phyloP scores from a whole-genome alignment of 1,140 invertebrate species.

The Druon quercuslanigerum region DNA sequence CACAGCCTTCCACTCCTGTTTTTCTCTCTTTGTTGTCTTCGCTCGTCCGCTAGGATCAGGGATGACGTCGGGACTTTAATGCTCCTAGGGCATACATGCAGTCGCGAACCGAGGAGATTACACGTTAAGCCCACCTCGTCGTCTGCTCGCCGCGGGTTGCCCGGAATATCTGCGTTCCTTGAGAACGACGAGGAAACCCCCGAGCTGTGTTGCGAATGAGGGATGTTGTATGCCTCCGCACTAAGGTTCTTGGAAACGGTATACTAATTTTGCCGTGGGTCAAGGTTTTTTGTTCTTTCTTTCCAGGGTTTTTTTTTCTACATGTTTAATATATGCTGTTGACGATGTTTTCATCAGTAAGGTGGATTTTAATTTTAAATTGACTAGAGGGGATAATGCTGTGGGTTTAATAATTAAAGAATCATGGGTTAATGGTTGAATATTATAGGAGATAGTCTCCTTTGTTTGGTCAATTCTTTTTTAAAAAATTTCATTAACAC shows the following conservation, averaged over 20 bases:
- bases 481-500: too few species aligned
- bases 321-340: too few species aligned
- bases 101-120: conserved; percentile 53
- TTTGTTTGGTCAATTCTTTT: too few species aligned
- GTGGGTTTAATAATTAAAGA: too few species aligned
- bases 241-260: conserved; percentile 30
- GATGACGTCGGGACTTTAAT: conserved; percentile 64
- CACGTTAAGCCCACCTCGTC: conserved; percentile 60
- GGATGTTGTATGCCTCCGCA: conserved; percentile 21
- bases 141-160: conserved; percentile 49
- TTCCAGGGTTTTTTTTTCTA: background rate
- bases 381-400: too few species aligned
- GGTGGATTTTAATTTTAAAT: too few species aligned
- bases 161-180: conserved; percentile 34
- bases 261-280: background rate
- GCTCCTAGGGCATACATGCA: conserved; percentile 59
- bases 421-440: too few species aligned
- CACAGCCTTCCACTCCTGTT: conserved; percentile 56
- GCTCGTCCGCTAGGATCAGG: conserved; percentile 59
- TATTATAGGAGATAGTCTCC: too few species aligned
- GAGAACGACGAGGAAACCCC: conserved; percentile 47
- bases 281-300: background rate
- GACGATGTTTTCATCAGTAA: too few species aligned
- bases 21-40: conserved; percentile 63
- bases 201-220: conserved; percentile 29